phyloP scores from a whole-genome alignment of 2,888 invertebrate species.

The Lamproptera curius region DNA sequence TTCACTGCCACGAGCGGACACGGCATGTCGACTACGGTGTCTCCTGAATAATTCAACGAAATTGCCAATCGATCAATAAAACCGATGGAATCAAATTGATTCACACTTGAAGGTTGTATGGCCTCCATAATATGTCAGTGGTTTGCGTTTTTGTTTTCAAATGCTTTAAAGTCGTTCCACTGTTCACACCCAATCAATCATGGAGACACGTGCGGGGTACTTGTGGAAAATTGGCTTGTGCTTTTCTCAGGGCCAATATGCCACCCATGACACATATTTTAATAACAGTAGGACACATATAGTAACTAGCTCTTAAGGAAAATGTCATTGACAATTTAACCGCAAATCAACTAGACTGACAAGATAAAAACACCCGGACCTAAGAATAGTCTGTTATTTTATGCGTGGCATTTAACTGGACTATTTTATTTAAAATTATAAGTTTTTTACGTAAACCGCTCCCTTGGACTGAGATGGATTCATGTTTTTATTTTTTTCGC shows the following conservation, averaged over 20 bases:
- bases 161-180: slow-evolving; percentile 68
- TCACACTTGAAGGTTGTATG: slow-evolving; percentile 71
- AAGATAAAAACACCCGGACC: slow-evolving; percentile 6
- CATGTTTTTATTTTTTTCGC: no score
- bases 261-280: slow-evolving; percentile 37
- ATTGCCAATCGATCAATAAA: slow-evolving; percentile 76
- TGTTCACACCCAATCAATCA: slow-evolving; percentile 63
- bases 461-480: no score
- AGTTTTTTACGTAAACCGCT: neutral
- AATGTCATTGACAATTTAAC: slow-evolving; percentile 27
- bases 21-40: slow-evolving; percentile 71
- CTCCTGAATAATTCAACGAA: slow-evolving; percentile 72
- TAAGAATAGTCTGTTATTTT: slow-evolving; percentile 26
- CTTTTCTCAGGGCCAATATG: slow-evolving; percentile 50
- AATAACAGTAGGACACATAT: slow-evolving; percentile 35
- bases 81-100: slow-evolving; percentile 73
- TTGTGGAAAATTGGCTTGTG: slow-evolving; percentile 50
- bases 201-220: slow-evolving; percentile 50
- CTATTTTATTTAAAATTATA: slow-evolving; percentile 29
- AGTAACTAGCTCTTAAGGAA: slow-evolving; percentile 48
- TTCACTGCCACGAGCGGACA: slow-evolving; percentile 54
- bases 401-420: slow-evolving; percentile 23
- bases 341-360: slow-evolving; percentile 12
- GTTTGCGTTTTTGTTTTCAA: slow-evolving; percentile 62
- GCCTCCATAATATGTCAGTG: slow-evolving; percentile 57